These are phyloP conservation scores for Amazona vittata DNA, from an alignment of 2,113 vertebrate genomes.

Conservation along the genomic window DNA sequence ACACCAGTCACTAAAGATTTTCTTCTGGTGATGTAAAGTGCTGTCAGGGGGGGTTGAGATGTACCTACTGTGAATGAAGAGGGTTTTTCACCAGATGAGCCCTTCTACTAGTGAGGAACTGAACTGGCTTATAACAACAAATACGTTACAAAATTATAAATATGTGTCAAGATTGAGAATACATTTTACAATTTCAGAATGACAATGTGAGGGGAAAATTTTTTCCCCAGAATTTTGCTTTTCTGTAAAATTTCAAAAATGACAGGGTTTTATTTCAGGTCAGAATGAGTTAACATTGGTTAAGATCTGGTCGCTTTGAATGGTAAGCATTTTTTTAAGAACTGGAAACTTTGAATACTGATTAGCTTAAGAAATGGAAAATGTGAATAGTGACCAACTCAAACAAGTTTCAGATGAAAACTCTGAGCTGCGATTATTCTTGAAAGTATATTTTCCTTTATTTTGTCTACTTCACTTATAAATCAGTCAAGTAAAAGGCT, in stretches of 20 bases:
- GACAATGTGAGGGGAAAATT: background rate
- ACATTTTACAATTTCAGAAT: background rate
- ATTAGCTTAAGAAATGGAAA: constrained; percentile 47
- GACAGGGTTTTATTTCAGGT: background rate
- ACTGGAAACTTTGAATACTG: background rate
- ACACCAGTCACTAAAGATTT: background rate
- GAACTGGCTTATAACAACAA: background rate
- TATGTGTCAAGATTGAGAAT: background rate
- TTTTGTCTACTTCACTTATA: constrained; percentile 37
- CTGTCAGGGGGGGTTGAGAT: background rate
- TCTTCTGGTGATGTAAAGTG: background rate
- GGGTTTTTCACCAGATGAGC: background rate
- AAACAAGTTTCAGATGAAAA: constrained; percentile 45
- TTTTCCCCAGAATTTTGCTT: background rate
- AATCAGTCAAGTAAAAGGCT: background rate
- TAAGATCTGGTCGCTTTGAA: background rate
- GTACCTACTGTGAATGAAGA: background rate
- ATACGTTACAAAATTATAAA: background rate
- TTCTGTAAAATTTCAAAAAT: background rate
- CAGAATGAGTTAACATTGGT: background rate
- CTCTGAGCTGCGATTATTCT: background rate
- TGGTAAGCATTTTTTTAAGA: background rate
- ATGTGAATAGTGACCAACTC: background rate
- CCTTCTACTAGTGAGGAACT: background rate
- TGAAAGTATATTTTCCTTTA: constrained; percentile 6